Conservation (phyloP, 2,888 invertebrate genomes). For the Copidosoma aretas region DNA sequence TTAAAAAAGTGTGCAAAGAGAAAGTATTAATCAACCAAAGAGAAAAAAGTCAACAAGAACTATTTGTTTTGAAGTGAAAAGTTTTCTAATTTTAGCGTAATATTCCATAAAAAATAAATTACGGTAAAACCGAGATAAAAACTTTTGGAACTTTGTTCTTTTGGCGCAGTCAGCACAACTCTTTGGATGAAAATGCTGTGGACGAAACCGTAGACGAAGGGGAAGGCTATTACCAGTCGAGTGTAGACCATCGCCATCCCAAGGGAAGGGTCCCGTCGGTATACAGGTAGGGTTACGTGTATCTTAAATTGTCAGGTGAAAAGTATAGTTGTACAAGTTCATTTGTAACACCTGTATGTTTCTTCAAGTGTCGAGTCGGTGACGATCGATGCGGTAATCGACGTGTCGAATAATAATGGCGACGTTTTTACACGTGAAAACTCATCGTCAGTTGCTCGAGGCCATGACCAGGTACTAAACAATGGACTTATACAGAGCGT, state of each 20-base stretch:
- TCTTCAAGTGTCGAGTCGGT: constrained; percentile 52
- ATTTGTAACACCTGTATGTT: too few relatives aligned
- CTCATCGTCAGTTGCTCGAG: constrained; percentile 45
- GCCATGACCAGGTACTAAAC: constrained; percentile 53
- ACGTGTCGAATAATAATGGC: constrained; percentile 43
- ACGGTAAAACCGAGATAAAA: too few relatives aligned
- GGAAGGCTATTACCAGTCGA: constrained; percentile 51
- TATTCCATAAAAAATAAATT: too few relatives aligned
- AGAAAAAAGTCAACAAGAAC: too few relatives aligned
- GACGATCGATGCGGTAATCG: constrained; percentile 52
- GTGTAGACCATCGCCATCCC: constrained; percentile 56
- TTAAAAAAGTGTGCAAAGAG: too few relatives aligned
- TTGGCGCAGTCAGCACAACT: constrained; percentile 64
- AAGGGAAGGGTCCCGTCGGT: constrained; percentile 56
- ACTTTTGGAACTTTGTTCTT: too few relatives aligned
- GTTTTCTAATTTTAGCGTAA: too few relatives aligned
- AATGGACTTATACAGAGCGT: constrained; percentile 59
- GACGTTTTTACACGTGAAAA: not conserved
- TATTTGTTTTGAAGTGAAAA: too few relatives aligned
- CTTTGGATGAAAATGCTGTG: constrained; percentile 82
- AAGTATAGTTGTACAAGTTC: not conserved
- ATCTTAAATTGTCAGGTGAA: constrained; percentile 26
- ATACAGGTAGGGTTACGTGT: constrained; percentile 53
- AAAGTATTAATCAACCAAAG: too few relatives aligned
- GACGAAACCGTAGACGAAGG: constrained; percentile 60